Evolutionary conservation across 1,140 invertebrate genomes (phyloP).

Genomic region (Drosophila sp.): DNA sequence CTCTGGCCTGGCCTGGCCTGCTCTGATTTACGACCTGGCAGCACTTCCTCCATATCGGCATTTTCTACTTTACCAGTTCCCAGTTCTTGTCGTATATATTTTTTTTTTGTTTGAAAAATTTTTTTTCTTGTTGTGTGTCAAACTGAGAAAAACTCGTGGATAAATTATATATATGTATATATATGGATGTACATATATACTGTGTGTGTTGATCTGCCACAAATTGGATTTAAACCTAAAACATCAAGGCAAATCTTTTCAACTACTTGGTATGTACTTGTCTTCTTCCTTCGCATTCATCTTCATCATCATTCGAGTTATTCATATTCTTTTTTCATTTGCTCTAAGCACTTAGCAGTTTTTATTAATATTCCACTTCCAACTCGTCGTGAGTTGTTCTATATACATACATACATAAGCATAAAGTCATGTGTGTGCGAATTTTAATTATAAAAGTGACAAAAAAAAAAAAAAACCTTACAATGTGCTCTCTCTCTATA

Average conservation of each 20-base stretch:
- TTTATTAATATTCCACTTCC: conserved; percentile 35
- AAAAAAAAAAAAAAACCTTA: conserved; percentile 45
- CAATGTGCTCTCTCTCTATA: conserved; percentile 21
- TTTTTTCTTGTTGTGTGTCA: conserved; percentile 11
- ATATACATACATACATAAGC: conserved; percentile 15
- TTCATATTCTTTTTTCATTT: conserved; percentile 21
- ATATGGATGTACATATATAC: background rate
- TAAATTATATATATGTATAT: conserved; percentile 10
- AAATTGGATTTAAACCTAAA: conserved; percentile 54
- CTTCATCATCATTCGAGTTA: background rate
- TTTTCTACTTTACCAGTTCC: conserved; percentile 24
- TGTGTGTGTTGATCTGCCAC: background rate
- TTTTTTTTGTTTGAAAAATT: conserved; percentile 22
- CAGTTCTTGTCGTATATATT: conserved; percentile 23
- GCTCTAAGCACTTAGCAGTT: conserved; percentile 48
- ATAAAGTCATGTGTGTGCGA: conserved; percentile 57
- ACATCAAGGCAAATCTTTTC: conserved; percentile 34
- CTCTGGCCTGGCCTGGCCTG: conserved; percentile 45
- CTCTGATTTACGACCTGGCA: conserved; percentile 15
- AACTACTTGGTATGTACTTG: conserved; percentile 52
- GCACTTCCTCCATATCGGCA: conserved; percentile 67
- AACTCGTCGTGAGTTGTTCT: conserved; percentile 42
- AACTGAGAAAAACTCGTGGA: conserved; percentile 15
- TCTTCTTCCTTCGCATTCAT: conserved; percentile 14
- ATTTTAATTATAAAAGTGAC: conserved; percentile 78